Percentiles rank a stretch among this genome's conserved stretches.
phyloP scores from a whole-genome alignment of 2,888 invertebrate genomes.

The Exephanes ischioxanthus region DNA sequence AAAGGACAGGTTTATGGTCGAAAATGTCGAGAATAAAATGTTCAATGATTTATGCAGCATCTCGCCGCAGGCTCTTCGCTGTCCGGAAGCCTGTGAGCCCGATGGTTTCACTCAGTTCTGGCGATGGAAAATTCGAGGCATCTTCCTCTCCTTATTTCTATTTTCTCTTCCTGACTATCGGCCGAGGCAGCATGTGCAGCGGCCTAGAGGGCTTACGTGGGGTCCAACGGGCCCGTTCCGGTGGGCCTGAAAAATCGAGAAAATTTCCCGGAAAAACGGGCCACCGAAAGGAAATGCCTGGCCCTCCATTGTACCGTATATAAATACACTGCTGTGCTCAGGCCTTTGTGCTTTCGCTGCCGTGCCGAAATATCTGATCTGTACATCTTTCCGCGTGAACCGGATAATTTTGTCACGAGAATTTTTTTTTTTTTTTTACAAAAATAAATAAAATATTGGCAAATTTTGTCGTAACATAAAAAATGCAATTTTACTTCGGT shows the following conservation, averaged over 20 bases:
- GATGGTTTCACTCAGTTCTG: slow-evolving; percentile 27
- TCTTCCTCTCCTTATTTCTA: slow-evolving; percentile 32
- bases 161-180: slow-evolving; percentile 21
- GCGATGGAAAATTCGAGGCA: slow-evolving; percentile 34
- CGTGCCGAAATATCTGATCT: slow-evolving; percentile 46
- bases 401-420: background rate
- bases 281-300: slow-evolving; percentile 39
- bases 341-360: slow-evolving; percentile 49
- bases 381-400: background rate
- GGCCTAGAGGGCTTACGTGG: slow-evolving; percentile 28
- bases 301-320: slow-evolving; percentile 31
- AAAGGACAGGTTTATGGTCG: background rate
- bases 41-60: slow-evolving; percentile 66
- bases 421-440: too few relatives aligned
- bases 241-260: slow-evolving; percentile 54
- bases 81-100: slow-evolving; percentile 57
- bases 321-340: slow-evolving; percentile 14
- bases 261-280: slow-evolving; percentile 61
- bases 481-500: background rate
- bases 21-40: slow-evolving; percentile 8
- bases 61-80: slow-evolving; percentile 25
- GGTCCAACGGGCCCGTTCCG: slow-evolving; percentile 16
- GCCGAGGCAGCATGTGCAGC: slow-evolving; percentile 42
- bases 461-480: background rate
- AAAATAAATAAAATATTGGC: background rate